These are phyloP conservation scores for Megaceryle torquata DNA, from an alignment of 2,113 vertebrate genomes.

Conservation along the genomic window DNA sequence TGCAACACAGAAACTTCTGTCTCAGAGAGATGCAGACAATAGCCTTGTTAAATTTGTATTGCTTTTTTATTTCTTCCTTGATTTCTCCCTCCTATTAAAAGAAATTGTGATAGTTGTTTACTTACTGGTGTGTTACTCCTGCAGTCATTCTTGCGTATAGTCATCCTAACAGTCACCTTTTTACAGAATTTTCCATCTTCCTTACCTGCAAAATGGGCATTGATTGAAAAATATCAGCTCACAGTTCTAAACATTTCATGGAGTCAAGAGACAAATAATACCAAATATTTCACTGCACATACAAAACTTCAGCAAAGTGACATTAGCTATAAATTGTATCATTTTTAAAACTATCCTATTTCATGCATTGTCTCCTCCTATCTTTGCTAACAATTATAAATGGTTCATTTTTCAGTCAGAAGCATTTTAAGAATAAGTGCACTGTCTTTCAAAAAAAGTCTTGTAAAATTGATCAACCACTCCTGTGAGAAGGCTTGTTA, in stretches of 20 bases:
- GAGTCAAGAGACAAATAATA: not conserved
- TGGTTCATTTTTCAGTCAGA: not conserved
- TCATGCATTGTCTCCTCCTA: not conserved
- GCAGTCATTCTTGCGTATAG: constrained; percentile 96
- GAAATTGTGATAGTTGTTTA: not conserved
- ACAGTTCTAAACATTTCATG: not conserved
- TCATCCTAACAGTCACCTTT: constrained; percentile 98
- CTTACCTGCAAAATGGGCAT: constrained; percentile 81
- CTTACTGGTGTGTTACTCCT: constrained; percentile 93
- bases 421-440: not conserved
- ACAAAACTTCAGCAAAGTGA: not conserved
- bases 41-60: not conserved
- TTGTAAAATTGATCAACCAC: not conserved
- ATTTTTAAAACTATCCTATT: not conserved
- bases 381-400: not conserved
- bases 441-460: not conserved
- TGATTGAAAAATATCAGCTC: constrained; percentile 16
- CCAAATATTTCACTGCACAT: not conserved
- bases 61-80: not conserved
- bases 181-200: constrained; percentile 98
- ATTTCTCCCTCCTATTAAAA: not conserved
- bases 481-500: not conserved
- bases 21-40: not conserved
- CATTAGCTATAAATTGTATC: not conserved
- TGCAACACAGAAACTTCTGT: not conserved